A percentile compares a stretch with the other conserved stretches of the same genome.
Evolutionary conservation across 2,888 invertebrate genomes (phyloP).

Genomic region (Sminthurinus aureus): DNA sequence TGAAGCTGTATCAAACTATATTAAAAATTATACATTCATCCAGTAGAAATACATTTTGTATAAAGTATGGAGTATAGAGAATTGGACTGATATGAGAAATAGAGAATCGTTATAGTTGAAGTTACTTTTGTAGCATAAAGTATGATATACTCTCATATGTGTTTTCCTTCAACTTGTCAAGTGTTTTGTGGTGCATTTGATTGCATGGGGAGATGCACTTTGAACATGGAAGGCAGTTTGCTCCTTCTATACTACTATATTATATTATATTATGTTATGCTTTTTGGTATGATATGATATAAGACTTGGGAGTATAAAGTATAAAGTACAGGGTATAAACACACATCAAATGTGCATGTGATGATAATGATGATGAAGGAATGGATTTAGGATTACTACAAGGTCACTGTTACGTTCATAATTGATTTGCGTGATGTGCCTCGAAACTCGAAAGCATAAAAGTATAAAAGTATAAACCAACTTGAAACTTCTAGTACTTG

Average conservation of each 20-base stretch:
- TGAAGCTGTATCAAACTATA: not conserved
- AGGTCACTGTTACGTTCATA: constrained; percentile 44
- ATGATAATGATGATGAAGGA: not conserved
- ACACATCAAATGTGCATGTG: not conserved
- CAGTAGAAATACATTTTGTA: no score
- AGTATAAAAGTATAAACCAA: constrained; percentile 1
- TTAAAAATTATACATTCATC: no score
- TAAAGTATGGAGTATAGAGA: no score
- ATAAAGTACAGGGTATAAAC: not conserved
- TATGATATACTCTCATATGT: not conserved
- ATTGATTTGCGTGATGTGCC: constrained; percentile 44
- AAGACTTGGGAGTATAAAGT: not conserved
- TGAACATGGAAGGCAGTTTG: not conserved
- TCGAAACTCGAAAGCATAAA: no score
- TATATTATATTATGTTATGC: not conserved
- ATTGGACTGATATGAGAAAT: not conserved
- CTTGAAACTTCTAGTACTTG: not conserved
- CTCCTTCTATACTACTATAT: not conserved
- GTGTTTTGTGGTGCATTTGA: not conserved
- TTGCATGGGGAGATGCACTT: not conserved
- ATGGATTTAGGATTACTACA: constrained; percentile 43
- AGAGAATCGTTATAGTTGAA: not conserved
- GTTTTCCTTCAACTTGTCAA: not conserved
- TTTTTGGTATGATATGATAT: no score
- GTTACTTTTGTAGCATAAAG: not conserved